A percentile compares a stretch with the other conserved stretches of the same genome.
phyloP scores from a whole-genome alignment of 2,888 invertebrate species.

The Nesidiocoris tenuis region DNA sequence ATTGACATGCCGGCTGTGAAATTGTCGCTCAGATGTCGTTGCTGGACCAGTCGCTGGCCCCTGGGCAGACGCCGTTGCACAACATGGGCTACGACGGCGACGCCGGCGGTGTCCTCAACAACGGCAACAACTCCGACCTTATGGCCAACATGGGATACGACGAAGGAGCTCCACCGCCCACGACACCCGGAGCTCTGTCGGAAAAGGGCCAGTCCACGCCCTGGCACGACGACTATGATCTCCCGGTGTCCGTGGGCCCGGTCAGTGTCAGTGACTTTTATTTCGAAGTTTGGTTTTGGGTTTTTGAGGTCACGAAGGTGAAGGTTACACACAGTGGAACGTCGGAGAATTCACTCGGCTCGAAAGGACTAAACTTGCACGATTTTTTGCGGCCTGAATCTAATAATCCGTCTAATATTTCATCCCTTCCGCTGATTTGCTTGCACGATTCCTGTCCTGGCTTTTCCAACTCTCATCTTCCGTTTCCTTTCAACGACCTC shows the following conservation, averaged over 20 bases:
- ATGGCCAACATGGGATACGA: conserved; percentile 77
- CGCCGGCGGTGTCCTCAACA: not conserved
- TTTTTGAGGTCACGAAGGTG: not conserved
- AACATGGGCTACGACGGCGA: conserved; percentile 47
- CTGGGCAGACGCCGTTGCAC: conserved; percentile 47
- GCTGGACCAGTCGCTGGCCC: conserved; percentile 46
- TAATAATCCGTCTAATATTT: too few species aligned
- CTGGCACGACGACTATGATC: conserved; percentile 73
- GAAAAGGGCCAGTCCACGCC: conserved; percentile 63
- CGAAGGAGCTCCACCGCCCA: conserved; percentile 59
- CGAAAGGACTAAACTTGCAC: too few species aligned
- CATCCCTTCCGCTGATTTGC: too few species aligned
- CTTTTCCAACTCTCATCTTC: too few species aligned
- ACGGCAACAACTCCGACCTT: conserved; percentile 52
- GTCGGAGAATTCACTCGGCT: too few species aligned
- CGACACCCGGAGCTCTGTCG: conserved; percentile 63
- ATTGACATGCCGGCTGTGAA: not conserved
- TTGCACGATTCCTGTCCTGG: too few species aligned
- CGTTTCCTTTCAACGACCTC: too few species aligned
- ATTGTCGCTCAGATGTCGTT: conserved; percentile 42
- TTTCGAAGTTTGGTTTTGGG: not conserved
- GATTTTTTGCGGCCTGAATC: too few species aligned
- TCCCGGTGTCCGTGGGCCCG: conserved; percentile 77
- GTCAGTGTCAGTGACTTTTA: conserved; percentile 59
- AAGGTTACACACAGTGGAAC: not conserved